Evolutionary conservation across 2,113 vertebrate species (phyloP), one percentile per base, ranked within the genome.

Genomic region (Isurus oxyrinchus): DNA sequence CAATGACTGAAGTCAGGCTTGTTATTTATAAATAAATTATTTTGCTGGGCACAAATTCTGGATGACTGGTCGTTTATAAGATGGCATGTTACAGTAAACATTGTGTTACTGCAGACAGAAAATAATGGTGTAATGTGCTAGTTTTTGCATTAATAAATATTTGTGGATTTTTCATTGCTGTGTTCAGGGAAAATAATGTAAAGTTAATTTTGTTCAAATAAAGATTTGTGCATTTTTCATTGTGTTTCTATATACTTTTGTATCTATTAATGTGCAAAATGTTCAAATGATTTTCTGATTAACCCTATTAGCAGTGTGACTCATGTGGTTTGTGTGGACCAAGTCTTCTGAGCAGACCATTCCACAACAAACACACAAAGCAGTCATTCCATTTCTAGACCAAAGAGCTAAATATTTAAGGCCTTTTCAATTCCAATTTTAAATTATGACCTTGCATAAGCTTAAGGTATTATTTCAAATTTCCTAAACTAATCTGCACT

Each of bases 81-180:
- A 4, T 59, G 35, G 14, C 11, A 40, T 40, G 40, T 94, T 94
- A 63, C 35, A 44, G 40, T 84, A 21, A 44, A 94, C 90, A 40
- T 67, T 95, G 63, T 95, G n/a, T 69, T 53, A 95, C 40, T 53
- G 21, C 44, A 72, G 66, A 53, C 0, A 5, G 40, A 72, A 72
- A 67, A 72, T 35, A 44, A n/a, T 31, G 23, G 40, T 95, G 40
- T 69, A 14, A 67, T 31, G n/a, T 67, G 40, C 27, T 59, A 59
- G 59, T 91, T 95, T 95, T 23, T 59, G 88, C 35, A 4, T 53
- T 87, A 87, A 44, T 90, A 53, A 90, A 91, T 95, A 44, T 55
- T 94, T 31, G 55, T 95, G 94, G 23, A 95, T 49, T 72, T 72
- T 95, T 72, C 94, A 76, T 72, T 95, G 40, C 35, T 95, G 53